Base-by-base conservation (phyloP, 2,888 invertebrate genomes). In the Achlya flavicornis region DNA sequence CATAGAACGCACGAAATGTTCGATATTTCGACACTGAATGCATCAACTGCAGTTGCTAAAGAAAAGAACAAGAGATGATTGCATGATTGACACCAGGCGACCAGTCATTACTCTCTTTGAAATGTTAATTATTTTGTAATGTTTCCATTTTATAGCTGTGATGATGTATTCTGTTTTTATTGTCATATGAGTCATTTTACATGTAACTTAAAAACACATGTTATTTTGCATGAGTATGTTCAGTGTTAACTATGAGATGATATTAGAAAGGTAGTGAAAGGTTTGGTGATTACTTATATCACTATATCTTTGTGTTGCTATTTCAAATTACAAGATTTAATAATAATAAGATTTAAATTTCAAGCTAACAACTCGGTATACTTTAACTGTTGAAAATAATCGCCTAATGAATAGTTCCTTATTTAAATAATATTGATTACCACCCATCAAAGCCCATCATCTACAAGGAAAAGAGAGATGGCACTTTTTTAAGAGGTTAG, bases 31-130 rank as follows among this genome's bases (percentile, higher is more conserved):
- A 84, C 89, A 91, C 76, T 63, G 73, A 75, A 74, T 84, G 81
- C 84, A 86, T 83, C 79, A 74, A 74, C 71, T 81, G 75, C 79
- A 81, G 79, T 90, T 90, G 87, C 89, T 86, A 90, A 83, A 86
- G 82, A 86, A 89, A 83, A 86, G 82, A 74, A 65, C 60, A 5
- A 19, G 12, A 19, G 66, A 73, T 71, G 72, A 86, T 92, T 90
- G 88, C 89, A 80, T 85, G 87, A 84, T 83, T 85, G 80, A 81
- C 77, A 78, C 77, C 73, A 74, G 66, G 72, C 69, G 64, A 74
- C 65, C 69, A 67, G 62, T 69, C 67, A 64, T 65, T 63, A 65
- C 69, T 74, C 69, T 66, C 72, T 67, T 75, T 63, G 58, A 65
- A 68, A 71, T 73, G 66, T 71, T n/a, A 71, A 73, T 75, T 73